These are phyloP conservation scores for Macrobrachium nipponense DNA, from an alignment of 1,140 invertebrate species.

Conservation along the genomic window DNA sequence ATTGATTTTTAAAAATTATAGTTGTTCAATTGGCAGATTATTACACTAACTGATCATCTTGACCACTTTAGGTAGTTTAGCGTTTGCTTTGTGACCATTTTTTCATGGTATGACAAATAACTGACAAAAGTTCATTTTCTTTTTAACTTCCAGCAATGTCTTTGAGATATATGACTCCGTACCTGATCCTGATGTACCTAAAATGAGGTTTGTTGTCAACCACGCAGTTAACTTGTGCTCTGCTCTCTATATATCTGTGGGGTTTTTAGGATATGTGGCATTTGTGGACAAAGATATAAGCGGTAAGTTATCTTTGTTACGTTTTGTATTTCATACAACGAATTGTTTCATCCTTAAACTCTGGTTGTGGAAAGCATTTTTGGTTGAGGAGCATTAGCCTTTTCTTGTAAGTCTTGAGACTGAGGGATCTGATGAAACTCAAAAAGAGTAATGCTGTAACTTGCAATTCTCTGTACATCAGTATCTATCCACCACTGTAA, in stretches of 20 bases:
- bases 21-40: too few species aligned
- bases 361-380: background rate
- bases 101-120: too few species aligned
- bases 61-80: too few species aligned
- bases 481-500: too few species aligned
- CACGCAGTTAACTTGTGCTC: conserved; percentile 93
- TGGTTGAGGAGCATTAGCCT: too few species aligned
- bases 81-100: too few species aligned
- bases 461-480: too few species aligned
- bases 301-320: conserved; percentile 71
- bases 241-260: conserved; percentile 81
- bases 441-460: too few species aligned
- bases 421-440: too few species aligned
- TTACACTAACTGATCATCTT: too few species aligned
- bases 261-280: conserved; percentile 95
- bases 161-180: conserved; percentile 95
- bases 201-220: conserved; percentile 88
- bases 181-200: conserved; percentile 86
- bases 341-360: background rate
- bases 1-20: too few species aligned
- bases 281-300: conserved; percentile 83
- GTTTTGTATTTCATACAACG: background rate
- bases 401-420: too few species aligned
- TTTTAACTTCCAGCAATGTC: conserved; percentile 79
- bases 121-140: background rate